Evolutionary conservation across 92 coral and sea anemone genomes (phyloP).

Genomic region (Hydrozoanthus gracilis): DNA sequence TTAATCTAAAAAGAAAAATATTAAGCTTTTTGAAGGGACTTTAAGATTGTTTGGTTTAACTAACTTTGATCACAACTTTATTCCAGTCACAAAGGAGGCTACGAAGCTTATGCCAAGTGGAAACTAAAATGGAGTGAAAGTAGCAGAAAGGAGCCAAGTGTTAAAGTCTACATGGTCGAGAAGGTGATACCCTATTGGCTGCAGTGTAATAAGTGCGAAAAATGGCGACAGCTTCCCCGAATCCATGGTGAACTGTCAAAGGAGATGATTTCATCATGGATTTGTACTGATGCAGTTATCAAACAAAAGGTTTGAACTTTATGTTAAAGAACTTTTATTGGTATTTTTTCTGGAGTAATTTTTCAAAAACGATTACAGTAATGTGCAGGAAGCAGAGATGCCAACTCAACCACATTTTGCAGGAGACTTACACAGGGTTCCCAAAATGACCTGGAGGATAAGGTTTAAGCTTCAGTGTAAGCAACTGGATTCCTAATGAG

Average conservation of each 20-base stretch:
- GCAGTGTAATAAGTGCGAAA: constrained; percentile 79
- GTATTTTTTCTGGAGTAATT: no score
- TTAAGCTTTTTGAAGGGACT: no score
- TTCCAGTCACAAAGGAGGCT: constrained; percentile 90
- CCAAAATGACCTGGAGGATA: no score
- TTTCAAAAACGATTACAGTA: no score
- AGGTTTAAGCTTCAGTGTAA: no score
- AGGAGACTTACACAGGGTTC: no score
- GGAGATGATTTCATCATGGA: constrained; percentile 73
- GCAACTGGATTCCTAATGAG: no score
- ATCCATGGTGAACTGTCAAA: constrained; percentile 70
- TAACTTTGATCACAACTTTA: background rate
- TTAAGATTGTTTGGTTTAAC: no score
- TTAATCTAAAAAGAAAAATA: no score
- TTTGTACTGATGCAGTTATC: constrained; percentile 56
- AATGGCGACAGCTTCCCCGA: constrained; percentile 79
- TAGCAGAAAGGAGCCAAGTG: constrained; percentile 86
- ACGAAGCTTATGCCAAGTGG: constrained; percentile 88
- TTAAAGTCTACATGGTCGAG: constrained; percentile 88
- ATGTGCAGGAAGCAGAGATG: no score
- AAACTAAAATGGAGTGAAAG: constrained; percentile 89
- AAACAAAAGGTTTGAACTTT: constrained; percentile 38
- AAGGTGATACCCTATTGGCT: constrained; percentile 92
- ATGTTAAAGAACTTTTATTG: background rate
- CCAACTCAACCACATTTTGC: no score